Evolutionary conservation across 2,888 invertebrate species (phyloP), one percentile per base, ranked within the genome.

Genomic region (Seladonia tumulorum): DNA sequence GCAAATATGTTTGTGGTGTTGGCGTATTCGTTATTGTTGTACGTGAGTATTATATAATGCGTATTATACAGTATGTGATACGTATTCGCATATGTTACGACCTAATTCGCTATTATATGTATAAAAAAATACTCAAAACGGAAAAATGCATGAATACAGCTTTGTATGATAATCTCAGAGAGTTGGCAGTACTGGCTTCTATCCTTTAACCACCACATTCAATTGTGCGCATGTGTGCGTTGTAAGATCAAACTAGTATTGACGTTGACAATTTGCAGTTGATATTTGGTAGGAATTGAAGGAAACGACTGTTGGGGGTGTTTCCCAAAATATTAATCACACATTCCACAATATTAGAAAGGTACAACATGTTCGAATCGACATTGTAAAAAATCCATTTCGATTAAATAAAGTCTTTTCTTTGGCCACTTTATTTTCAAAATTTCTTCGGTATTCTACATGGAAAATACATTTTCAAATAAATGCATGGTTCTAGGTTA

Each of bases 261-360:
- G 91, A 91, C 91, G 91, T 91, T 92, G 89, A 90, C 91, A 90
- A 85, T 87, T 82, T 68, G 70, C 75, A 76, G 85, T 90, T 90
- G 92, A 90, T 89, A 86, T 87, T 87, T 87, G 76, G 53, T 35
- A 79, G 71, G 60, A 77, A 81, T 81, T 68, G 72, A 73, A 79
- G 47, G 49, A 79, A 76, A 82, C 35, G 70, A 76, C 35, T 39
- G 45, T 80, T 79, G 76, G 80, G 71, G 88, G 87, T 79, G 88
- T 85, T 81, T 78, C 86, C 76, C n/a, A 18, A 63, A 49, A 81
- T 79, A 66, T 63, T 53, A 73, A 45, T 73, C 39, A 49, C 35
- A 60, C 72, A 79, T 87, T 85, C 73, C 70, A 49, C 47, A 85
- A 49, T 22, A 63, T 82, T 79, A 79, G 57, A 68, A 35, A 82